phyloP scores from a whole-genome alignment of 2,797 vertebrate genomes.

The Sparus aurata region DNA sequence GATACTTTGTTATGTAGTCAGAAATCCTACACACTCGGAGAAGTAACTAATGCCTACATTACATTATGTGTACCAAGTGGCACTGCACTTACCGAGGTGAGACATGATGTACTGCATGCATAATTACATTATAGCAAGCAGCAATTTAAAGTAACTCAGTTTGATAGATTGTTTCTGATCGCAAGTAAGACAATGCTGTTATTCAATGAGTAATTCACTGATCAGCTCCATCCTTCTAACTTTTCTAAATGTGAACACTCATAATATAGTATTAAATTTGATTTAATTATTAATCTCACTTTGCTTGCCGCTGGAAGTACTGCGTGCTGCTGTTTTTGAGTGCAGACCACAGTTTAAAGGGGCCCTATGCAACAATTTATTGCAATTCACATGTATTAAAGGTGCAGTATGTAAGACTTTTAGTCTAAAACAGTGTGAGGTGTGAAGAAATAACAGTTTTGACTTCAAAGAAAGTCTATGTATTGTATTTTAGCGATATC shows the following conservation, averaged over 20 bases:
- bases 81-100: neutral
- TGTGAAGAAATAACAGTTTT: too few relatives aligned
- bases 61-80: conserved; percentile 9
- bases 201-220: neutral
- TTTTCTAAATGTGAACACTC: neutral
- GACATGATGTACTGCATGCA: neutral
- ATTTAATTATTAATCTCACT: neutral
- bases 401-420: too few relatives aligned
- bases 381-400: too few relatives aligned
- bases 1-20: conserved; percentile 62
- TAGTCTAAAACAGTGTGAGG: too few relatives aligned
- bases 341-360: neutral
- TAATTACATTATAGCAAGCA: conserved; percentile 16
- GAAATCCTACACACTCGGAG: conserved; percentile 57
- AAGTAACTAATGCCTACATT: conserved; percentile 39
- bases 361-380: too few relatives aligned
- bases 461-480: too few relatives aligned
- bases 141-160: conserved; percentile 13
- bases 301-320: neutral
- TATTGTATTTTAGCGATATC: too few relatives aligned
- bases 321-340: neutral
- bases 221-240: neutral
- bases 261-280: neutral
- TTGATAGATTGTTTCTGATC: neutral
- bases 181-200: neutral